Evolutionary conservation across 2,113 vertebrate genomes (phyloP).

Genomic region (Heterocephalus glaber): DNA sequence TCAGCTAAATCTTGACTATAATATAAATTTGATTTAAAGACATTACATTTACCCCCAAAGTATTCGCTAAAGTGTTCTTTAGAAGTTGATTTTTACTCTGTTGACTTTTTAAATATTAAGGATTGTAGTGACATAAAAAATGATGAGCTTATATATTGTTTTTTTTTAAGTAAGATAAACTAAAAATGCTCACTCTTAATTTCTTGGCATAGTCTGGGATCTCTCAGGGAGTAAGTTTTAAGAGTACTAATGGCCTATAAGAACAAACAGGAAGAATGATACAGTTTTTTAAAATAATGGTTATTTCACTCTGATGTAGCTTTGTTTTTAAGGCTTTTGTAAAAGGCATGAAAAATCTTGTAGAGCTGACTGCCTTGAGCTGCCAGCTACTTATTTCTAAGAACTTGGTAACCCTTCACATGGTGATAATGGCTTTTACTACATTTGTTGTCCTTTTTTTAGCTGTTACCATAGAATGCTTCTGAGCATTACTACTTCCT

Average conservation of each 20-base stretch:
- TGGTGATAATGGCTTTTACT: slow-evolving; percentile 29
- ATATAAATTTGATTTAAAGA: slow-evolving; percentile 34
- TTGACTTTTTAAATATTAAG: slow-evolving; percentile 56
- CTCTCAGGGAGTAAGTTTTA: slow-evolving; percentile 75
- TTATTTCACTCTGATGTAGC: slow-evolving; percentile 44
- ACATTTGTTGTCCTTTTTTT: slow-evolving; percentile 42
- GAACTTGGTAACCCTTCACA: slow-evolving; percentile 14
- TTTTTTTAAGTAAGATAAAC: slow-evolving; percentile 16
- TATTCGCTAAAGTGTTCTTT: slow-evolving; percentile 53
- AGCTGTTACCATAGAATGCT: slow-evolving; percentile 62
- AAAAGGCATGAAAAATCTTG: not conserved
- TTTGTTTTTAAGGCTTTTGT: not conserved
- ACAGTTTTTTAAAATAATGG: slow-evolving; percentile 20
- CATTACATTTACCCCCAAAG: not conserved
- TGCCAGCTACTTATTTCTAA: slow-evolving; percentile 35
- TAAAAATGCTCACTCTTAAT: slow-evolving; percentile 62
- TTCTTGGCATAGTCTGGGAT: slow-evolving; percentile 57
- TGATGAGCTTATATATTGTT: not conserved
- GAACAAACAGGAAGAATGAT: slow-evolving; percentile 60
- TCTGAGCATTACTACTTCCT: slow-evolving; percentile 59
- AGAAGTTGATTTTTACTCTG: slow-evolving; percentile 50
- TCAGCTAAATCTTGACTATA: slow-evolving; percentile 66
- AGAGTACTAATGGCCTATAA: slow-evolving; percentile 35
- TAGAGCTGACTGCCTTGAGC: not conserved
- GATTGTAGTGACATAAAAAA: slow-evolving; percentile 23